phyloP scores from a whole-genome alignment of 1,140 invertebrate genomes.

The Drosophila teissieri region DNA sequence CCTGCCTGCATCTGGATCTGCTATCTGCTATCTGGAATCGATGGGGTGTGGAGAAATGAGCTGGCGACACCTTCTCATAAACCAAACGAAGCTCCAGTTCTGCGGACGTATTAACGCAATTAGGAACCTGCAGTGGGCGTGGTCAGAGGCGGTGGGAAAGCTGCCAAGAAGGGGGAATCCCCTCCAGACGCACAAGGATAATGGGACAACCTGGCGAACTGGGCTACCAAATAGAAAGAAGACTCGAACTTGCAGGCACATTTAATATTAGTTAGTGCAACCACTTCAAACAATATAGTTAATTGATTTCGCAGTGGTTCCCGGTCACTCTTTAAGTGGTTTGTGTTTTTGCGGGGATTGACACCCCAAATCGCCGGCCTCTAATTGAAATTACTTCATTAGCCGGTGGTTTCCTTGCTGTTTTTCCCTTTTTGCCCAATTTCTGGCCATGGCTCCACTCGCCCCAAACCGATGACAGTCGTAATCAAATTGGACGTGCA shows the following conservation, averaged over 20 bases:
- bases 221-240: background rate
- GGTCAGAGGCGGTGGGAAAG: background rate
- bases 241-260: too few species aligned
- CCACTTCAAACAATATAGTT: background rate
- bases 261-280: too few species aligned
- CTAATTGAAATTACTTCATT: conserved; percentile 77
- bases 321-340: conserved; percentile 2
- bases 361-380: conserved; percentile 2
- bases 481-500: conserved; percentile 80
- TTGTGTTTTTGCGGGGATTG: conserved; percentile 3
- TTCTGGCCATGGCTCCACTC: conserved; percentile 9
- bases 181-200: conserved; percentile 27
- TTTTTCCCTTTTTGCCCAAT: conserved; percentile 27
- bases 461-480: conserved; percentile 74
- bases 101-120: conserved; percentile 31
- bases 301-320: conserved; percentile 17
- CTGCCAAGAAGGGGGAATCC: conserved; percentile 5
- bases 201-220: conserved; percentile 25
- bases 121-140: conserved; percentile 37
- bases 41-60: conserved; percentile 13
- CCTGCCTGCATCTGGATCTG: background rate
- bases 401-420: conserved; percentile 33
- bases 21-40: background rate
- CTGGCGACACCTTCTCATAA: conserved; percentile 27
- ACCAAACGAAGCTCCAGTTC: conserved; percentile 7